phyloP scores from a whole-genome alignment of 2,797 vertebrate genomes.

The Gobio occitaniae region DNA sequence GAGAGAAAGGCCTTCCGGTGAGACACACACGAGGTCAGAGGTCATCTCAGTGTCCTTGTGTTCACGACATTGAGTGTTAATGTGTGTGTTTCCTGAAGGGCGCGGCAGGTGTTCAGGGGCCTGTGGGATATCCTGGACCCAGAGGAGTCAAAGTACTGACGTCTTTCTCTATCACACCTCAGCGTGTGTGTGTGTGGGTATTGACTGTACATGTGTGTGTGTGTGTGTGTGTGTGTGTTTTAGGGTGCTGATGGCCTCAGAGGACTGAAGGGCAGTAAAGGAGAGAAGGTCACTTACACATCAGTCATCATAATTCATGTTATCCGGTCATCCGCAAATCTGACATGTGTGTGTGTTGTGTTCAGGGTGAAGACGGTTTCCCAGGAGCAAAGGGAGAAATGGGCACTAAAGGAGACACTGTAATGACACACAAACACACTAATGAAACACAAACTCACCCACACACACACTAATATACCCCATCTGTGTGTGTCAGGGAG shows the following conservation, averaged over 20 bases:
- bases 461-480: not conserved
- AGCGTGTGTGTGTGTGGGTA: not conserved
- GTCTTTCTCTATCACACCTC: not conserved
- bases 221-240: slow-evolving; percentile 27
- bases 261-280: slow-evolving; percentile 94
- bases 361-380: slow-evolving; percentile 96
- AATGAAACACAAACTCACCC: not conserved
- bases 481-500: slow-evolving; percentile 73
- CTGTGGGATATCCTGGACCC: slow-evolving; percentile 85
- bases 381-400: slow-evolving; percentile 95
- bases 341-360: slow-evolving; percentile 12
- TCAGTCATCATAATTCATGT: not conserved
- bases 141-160: slow-evolving; percentile 85
- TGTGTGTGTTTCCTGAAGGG: slow-evolving; percentile 71
- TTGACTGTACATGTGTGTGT: not conserved
- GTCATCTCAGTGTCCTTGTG: slow-evolving; percentile 6
- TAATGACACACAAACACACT: slow-evolving; percentile 36
- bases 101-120: slow-evolving; percentile 84
- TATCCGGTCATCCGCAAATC: not conserved
- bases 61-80: not conserved
- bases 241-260: slow-evolving; percentile 96
- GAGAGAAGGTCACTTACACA: slow-evolving; percentile 86
- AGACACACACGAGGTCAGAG: slow-evolving; percentile 38
- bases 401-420: slow-evolving; percentile 90
- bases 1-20: slow-evolving; percentile 93